phyloP scores from a whole-genome alignment of 2,113 vertebrate genomes.

The Ardeotis arabs region DNA sequence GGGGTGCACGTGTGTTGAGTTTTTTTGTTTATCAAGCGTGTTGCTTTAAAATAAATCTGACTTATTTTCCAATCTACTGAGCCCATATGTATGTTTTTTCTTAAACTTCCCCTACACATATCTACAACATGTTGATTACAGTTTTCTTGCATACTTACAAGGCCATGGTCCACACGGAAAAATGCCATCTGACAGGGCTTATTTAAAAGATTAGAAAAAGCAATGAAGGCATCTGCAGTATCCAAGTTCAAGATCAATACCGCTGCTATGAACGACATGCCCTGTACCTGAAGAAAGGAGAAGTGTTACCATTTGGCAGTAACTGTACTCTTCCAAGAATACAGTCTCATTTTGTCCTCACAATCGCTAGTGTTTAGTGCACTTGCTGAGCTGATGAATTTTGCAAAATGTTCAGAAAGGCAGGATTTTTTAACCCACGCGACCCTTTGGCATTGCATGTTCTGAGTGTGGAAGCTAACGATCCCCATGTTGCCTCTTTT shows the following conservation, averaged over 20 bases:
- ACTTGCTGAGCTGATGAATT: not conserved
- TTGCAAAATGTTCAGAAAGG: not conserved
- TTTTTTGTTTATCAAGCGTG: not conserved
- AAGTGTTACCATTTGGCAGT: not conserved
- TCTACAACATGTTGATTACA: not conserved
- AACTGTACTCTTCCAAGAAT: not conserved
- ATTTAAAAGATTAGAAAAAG: conserved; percentile 96
- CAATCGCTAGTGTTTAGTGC: not conserved
- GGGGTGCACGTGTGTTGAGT: not conserved
- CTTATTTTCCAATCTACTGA: not conserved
- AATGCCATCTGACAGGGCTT: conserved; percentile 98
- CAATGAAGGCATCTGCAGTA: conserved; percentile 95
- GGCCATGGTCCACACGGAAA: conserved; percentile 96
- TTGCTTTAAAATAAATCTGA: not conserved
- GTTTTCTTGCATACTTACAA: conserved; percentile 82
- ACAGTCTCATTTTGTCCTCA: not conserved
- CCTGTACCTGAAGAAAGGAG: conserved; percentile 85
- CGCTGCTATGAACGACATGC: conserved; percentile 97
- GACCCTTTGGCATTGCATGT: not conserved
- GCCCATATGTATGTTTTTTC: not conserved
- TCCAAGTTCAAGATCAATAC: conserved; percentile 94
- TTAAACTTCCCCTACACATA: not conserved
- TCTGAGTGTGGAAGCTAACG: not conserved
- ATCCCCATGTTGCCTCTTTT: not conserved
- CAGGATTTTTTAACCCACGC: not conserved